Evolutionary conservation across 1,140 invertebrate species (phyloP), one percentile per base, ranked within the genome.

Genomic region (Coboldia fuscipes): DNA sequence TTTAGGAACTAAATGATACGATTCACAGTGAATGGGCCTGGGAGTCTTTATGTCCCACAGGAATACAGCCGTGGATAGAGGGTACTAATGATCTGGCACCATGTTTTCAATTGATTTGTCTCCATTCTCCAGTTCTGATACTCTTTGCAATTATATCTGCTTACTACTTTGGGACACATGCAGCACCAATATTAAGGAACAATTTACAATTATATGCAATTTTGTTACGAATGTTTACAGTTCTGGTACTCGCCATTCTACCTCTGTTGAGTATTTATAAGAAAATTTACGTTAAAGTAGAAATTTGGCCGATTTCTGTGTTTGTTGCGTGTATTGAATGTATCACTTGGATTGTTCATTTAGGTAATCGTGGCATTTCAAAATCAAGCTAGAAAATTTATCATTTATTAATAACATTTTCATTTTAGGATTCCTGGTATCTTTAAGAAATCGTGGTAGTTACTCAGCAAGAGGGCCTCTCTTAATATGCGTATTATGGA

Each of bases 101-200:
- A 29, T 89, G 84, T 51, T 86, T 86, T 48, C 77, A 84, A 51
- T 67, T 80, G 47, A 48, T 83, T 27, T 71, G 67, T 41, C 59
- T 82, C 28, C 63, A 75, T 50, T 62, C 80, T 36, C 79, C 81
- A 17, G 48, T 72, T 21, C 66, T 75, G 39, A 61, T 65, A 28
- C 51, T 82, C 15, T 60, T 86, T 38, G 71, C 76, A 6, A 58
- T 76, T 16, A 48, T 67, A 30, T 85, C 81, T 20, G 68, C 73
- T 2, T 88, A 75, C 57, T 75, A 78, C 51, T 68, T 75, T 39
- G 79, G 77, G 14, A 63, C 63, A 43, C 66, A 68, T 40, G 56
- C 51, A 21, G 54, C 61, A 29, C 62, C 58, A 47, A 61, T 71
- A 10, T 47, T 60, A 12, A 51, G 71, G 23, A 61, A 68, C 41